These are phyloP conservation scores for Drosophila watanabei DNA, from an alignment of 1,140 invertebrate genomes.

Conservation along the genomic window DNA sequence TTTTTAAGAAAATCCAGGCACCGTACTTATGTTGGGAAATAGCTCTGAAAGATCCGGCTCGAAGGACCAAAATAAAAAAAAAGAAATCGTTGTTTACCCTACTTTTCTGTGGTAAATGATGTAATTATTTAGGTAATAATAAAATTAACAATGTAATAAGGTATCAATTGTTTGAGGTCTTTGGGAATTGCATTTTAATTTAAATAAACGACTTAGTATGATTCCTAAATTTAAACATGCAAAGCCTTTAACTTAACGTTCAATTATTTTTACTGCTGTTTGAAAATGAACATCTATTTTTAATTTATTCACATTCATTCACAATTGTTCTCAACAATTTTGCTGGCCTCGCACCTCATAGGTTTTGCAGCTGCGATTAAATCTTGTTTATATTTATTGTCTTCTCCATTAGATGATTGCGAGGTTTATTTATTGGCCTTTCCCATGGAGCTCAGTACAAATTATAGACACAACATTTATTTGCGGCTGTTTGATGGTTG, in stretches of 20 bases:
- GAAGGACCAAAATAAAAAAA: too few species aligned
- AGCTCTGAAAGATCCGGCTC: too few species aligned
- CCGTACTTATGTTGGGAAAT: too few species aligned
- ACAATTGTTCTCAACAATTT: background rate
- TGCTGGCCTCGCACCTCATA: background rate
- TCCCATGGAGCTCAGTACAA: slow-evolving; percentile 15
- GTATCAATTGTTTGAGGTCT: background rate
- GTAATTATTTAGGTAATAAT: background rate
- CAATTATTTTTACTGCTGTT: background rate
- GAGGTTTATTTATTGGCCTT: slow-evolving; percentile 15
- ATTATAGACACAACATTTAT: slow-evolving; percentile 27
- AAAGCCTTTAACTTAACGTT: background rate
- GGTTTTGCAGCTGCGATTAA: background rate
- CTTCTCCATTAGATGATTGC: slow-evolving; percentile 17
- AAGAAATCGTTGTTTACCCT: too few species aligned
- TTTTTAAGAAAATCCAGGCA: too few species aligned
- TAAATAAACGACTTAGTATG: too few species aligned
- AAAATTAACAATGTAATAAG: background rate
- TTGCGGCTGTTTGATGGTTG: slow-evolving; percentile 25
- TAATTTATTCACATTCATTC: slow-evolving; percentile 3
- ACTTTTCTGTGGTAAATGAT: background rate
- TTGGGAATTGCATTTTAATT: background rate
- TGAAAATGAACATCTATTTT: background rate
- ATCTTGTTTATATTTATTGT: slow-evolving; percentile 28
- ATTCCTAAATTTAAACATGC: background rate